A percentile compares a stretch with the other conserved stretches of the same genome.
Evolutionary conservation across 2,113 vertebrate species (phyloP).

Genomic region (Coptodon bakossiorum): DNA sequence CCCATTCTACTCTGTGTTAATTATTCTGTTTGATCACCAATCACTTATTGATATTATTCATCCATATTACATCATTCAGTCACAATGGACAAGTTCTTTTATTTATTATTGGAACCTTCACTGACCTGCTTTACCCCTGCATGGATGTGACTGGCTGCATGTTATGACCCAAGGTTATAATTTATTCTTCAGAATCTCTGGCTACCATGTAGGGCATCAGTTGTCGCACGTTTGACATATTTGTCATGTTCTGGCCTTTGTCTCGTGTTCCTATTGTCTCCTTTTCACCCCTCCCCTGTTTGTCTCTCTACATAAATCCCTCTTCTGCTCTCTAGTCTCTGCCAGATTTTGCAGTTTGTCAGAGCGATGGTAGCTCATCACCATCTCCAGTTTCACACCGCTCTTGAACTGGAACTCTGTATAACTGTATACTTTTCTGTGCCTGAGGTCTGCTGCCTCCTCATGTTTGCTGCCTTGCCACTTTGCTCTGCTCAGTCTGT

Average conservation of each 20-base stretch:
- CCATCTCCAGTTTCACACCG: not conserved
- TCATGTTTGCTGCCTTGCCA: not conserved
- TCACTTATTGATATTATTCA: not conserved
- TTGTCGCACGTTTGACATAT: not conserved
- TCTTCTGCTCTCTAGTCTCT: not conserved
- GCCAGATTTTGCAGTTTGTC: not conserved
- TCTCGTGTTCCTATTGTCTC: not conserved
- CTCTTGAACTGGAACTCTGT: not conserved
- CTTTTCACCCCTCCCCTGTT: not conserved
- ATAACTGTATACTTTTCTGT: not conserved
- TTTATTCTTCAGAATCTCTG: not conserved
- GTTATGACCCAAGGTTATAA: not conserved
- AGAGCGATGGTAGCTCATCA: not conserved
- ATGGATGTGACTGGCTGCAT: not conserved
- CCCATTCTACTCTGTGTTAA: not conserved
- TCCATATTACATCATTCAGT: not conserved
- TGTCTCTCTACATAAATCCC: not conserved
- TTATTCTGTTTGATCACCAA: not conserved
- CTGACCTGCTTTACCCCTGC: not conserved
- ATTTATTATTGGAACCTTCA: not conserved
- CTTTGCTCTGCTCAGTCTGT: not conserved
- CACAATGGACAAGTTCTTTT: not conserved
- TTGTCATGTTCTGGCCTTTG: not conserved
- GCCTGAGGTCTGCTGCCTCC: not conserved
- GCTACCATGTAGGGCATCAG: not conserved